These are phyloP conservation scores for Lontra canadensis DNA, from an alignment of 2,113 vertebrate genomes.

Conservation along the genomic window DNA sequence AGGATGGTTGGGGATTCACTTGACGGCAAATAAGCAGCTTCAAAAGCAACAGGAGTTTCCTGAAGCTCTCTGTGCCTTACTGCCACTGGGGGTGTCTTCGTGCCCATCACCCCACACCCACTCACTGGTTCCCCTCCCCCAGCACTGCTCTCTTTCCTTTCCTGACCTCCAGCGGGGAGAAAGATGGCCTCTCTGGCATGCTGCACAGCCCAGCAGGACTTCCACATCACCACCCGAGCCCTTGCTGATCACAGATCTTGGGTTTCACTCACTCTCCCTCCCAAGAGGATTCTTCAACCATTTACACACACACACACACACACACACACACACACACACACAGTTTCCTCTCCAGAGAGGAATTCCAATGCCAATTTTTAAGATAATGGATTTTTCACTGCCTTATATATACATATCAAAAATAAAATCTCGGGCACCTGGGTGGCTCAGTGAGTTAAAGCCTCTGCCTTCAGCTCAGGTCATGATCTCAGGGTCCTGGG, in stretches of 20 bases:
- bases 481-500: too few species aligned
- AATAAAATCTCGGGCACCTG: neutral
- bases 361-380: neutral
- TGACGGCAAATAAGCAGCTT: neutral
- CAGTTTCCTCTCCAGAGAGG: neutral
- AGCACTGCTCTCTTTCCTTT: neutral
- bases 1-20: neutral
- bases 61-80: neutral
- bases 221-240: neutral
- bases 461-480: too few species aligned
- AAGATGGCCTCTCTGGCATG: neutral
- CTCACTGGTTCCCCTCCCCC: neutral
- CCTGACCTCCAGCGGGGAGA: too few species aligned
- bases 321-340: neutral
- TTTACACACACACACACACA: too few species aligned
- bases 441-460: neutral
- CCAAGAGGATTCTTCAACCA: neutral
- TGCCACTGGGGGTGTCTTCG: neutral
- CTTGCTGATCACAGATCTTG: neutral
- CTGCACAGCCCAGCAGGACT: neutral
- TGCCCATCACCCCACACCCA: neutral
- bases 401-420: neutral
- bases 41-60: neutral
- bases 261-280: neutral
- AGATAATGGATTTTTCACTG: neutral